These are phyloP conservation scores for Muraenolepis orangiensis DNA, from an alignment of 2,797 vertebrate species.

Conservation along the genomic window DNA sequence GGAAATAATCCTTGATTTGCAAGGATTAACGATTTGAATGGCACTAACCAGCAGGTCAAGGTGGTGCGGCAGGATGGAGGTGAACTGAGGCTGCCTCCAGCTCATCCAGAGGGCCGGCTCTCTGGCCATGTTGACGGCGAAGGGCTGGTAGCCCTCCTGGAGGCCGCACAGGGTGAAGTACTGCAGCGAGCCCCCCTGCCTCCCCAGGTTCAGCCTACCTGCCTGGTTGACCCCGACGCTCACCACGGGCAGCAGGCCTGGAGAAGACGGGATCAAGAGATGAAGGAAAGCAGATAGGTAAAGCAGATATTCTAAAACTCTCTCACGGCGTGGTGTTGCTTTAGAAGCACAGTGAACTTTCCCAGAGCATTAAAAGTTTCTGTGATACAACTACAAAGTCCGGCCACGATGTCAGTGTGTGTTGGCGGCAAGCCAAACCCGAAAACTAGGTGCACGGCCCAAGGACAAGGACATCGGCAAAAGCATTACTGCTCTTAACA, in stretches of 20 bases:
- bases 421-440: too few relatives aligned
- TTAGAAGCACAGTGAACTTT: too few relatives aligned
- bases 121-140: conserved; percentile 88
- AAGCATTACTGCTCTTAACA: conserved; percentile 12
- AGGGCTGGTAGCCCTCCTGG: conserved; percentile 92
- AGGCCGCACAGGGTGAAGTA: conserved; percentile 87
- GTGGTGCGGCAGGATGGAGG: conserved; percentile 78
- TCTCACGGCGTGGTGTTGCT: too few relatives aligned
- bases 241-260: conserved; percentile 89
- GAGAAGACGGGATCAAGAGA: conserved; percentile 3
- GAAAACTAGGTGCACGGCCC: too few relatives aligned
- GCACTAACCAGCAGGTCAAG: conserved; percentile 82
- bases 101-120: conserved; percentile 90
- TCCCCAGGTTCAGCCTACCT: conserved; percentile 89
- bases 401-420: too few relatives aligned
- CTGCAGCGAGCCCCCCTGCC: conserved; percentile 80
- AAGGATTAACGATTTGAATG: too few relatives aligned
- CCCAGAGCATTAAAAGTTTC: too few relatives aligned
- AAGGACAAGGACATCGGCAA: too few relatives aligned
- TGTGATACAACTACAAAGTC: too few relatives aligned
- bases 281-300: background rate
- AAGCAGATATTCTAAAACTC: background rate
- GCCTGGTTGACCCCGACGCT: conserved; percentile 86
- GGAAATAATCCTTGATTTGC: background rate
- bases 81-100: conserved; percentile 87